Conservation (phyloP, 2,797 vertebrate genomes). For the Hirundo rustica region DNA sequence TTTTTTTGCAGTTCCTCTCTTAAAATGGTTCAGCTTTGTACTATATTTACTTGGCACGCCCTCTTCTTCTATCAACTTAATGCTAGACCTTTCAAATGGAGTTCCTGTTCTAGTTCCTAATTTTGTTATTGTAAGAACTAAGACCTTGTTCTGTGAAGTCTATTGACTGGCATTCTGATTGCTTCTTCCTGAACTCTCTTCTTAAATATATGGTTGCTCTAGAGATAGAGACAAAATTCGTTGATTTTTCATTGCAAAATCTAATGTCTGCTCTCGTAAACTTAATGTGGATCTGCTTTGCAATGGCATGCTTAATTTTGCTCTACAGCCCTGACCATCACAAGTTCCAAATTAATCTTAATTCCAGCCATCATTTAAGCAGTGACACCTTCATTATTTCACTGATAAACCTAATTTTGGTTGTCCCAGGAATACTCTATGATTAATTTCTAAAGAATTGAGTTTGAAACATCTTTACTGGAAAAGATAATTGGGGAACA, state of each 20-base stretch:
- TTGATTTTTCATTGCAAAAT: background rate
- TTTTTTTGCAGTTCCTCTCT: background rate
- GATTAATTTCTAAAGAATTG: background rate
- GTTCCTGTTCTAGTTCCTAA: background rate
- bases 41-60: background rate
- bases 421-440: background rate
- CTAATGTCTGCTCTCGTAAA: background rate
- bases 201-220: background rate
- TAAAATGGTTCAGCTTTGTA: background rate
- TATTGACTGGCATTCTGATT: background rate
- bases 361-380: background rate
- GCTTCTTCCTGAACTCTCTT: background rate
- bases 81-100: background rate
- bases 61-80: background rate
- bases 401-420: background rate
- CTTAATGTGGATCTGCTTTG: background rate
- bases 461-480: background rate
- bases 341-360: background rate
- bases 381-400: background rate
- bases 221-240: background rate
- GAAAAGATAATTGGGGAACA: background rate
- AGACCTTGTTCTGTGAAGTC: background rate
- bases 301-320: background rate
- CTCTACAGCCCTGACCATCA: background rate
- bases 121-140: background rate